Evolutionary conservation across 1,140 invertebrate genomes (phyloP), one percentile per base, ranked within the genome.

Genomic region (Formica exsecta): DNA sequence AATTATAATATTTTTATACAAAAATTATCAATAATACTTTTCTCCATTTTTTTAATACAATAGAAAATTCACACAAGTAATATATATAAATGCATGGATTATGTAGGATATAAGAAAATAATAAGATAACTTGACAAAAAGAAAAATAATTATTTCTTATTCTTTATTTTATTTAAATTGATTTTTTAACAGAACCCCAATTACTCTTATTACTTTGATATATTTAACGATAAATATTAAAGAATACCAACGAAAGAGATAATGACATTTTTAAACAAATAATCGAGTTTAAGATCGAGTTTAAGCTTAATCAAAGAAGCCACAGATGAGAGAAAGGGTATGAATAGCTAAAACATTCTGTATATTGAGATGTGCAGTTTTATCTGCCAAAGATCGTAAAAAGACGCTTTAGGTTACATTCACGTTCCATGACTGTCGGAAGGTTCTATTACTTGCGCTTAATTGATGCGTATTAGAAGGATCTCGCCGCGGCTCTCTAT

Each of bases 401-500:
- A 38, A 44, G 22, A 38, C 8, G 38, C 6, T 13, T 41, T 25
- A 29, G 8, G 32, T n/a, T n/a, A 83, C 54, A 13, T 83, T 19
- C 5, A 36, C 25, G 32, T 29, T 19, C 25, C 13, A 19, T 7
- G 44, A 71, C n/a, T 59, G 51, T 71, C 36, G 4, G 32, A 80
- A 80, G 64, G 66, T 81, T 73, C 54, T 48, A 74, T 83, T 73
- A 62, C 79, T 83, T 38, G 54, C 38, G 29, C 54, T 74, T 83
- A 83, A 83, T 83, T 83, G 79, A 61, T 83, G 79, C 79, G 79
- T 83, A 83, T 62, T 83, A 83, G 68, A 80, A 70, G 77, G 77
- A 61, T 74, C 68, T 74, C 68, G 25, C 22, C 22, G 32, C 54
- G 38, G 29, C 68, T 83, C 68, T 25, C 68, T 25, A 83, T 83